Percentiles rank a stretch among this genome's conserved stretches.
phyloP scores from a whole-genome alignment of 2,797 vertebrate species.

The Alca torda region DNA sequence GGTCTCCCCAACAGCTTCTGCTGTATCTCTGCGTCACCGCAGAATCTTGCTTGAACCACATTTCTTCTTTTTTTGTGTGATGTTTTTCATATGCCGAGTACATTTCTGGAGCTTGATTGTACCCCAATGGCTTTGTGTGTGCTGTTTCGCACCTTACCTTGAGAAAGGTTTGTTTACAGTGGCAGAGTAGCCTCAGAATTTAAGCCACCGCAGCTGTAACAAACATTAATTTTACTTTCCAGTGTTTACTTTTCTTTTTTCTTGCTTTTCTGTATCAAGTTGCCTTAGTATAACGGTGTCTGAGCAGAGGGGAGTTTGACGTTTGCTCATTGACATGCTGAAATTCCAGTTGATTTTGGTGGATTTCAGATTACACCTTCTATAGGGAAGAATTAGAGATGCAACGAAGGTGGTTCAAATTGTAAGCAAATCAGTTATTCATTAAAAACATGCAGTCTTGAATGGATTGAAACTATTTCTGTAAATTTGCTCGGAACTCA shows the following conservation, averaged over 20 bases:
- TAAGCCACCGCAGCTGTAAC: not conserved
- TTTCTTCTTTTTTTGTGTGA: not conserved
- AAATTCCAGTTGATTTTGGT: not conserved
- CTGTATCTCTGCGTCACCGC: rapidly evolving
- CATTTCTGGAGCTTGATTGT: not conserved
- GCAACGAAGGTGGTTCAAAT: not conserved
- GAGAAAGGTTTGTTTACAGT: constrained; percentile 2
- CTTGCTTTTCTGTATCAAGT: not conserved
- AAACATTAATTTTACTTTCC: constrained; percentile 19
- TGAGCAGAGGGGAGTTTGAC: not conserved
- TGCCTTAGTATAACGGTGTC: not conserved
- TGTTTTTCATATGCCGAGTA: not conserved
- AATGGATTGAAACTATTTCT: not conserved
- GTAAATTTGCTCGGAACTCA: not conserved
- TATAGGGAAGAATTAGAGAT: not conserved
- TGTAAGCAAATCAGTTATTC: not conserved
- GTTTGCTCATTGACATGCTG: not conserved
- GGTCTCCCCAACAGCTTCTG: not conserved
- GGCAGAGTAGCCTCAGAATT: not conserved
- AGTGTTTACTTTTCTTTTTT: constrained; percentile 24
- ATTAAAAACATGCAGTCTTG: not conserved
- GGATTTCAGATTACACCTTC: not conserved
- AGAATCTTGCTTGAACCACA: not conserved
- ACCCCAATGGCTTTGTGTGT: not conserved
- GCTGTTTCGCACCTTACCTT: constrained; percentile 5